Percentiles rank a stretch among this genome's conserved stretches.
Conservation (phyloP, 2,797 vertebrate genomes). For the Hemitrygon akajei region DNA sequence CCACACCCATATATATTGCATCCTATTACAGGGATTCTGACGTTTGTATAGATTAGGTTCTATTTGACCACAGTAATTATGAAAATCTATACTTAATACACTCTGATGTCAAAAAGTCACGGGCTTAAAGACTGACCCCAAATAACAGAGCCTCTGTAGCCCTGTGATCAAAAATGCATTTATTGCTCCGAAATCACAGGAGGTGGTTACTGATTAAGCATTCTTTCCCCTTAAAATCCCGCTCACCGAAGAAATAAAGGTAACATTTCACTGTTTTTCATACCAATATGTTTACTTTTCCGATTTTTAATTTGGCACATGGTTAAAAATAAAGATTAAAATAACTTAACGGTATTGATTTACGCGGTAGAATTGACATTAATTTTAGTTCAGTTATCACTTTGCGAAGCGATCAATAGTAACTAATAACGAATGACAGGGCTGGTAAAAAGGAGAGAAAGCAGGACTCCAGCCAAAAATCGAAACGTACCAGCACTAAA, state of each 20-base stretch:
- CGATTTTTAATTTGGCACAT: conserved; percentile 75
- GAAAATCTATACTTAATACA: conserved; percentile 87
- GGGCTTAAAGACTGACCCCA: conserved; percentile 69
- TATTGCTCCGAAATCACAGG: conserved; percentile 36
- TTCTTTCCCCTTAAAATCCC: neutral
- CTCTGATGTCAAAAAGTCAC: conserved; percentile 78
- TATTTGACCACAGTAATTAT: conserved; percentile 72
- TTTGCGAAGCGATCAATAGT: conserved; percentile 92
- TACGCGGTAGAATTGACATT: conserved; percentile 88
- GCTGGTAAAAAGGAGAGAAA: conserved; percentile 76
- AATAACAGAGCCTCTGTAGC: conserved; percentile 65
- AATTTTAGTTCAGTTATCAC: conserved; percentile 96
- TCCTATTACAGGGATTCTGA: conserved; percentile 63
- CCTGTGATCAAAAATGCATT: conserved; percentile 37
- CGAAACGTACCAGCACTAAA: conserved; percentile 89
- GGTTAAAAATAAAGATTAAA: conserved; percentile 81
- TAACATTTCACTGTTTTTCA: neutral
- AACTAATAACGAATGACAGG: conserved; percentile 93
- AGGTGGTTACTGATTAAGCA: conserved; percentile 30
- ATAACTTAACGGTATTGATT: conserved; percentile 89
- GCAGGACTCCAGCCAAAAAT: conserved; percentile 76
- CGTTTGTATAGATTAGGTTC: conserved; percentile 60
- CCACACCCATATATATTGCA: conserved; percentile 41
- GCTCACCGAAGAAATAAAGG: neutral
- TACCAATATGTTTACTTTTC: neutral